Conservation (phyloP, 2,888 invertebrate species). For the Conops quadrifasciatus region DNA sequence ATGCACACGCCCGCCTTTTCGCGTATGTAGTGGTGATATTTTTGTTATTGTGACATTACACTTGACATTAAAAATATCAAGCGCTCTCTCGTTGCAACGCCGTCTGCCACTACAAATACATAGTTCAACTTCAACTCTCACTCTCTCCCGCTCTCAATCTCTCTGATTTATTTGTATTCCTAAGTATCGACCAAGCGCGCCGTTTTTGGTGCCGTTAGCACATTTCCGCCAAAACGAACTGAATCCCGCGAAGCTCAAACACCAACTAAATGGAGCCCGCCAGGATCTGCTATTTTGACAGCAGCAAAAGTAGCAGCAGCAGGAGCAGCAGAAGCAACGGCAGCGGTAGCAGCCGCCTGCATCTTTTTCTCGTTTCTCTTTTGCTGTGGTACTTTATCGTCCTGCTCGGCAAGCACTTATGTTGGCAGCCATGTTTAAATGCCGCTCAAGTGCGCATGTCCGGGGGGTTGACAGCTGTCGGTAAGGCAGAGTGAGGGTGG, state of each 20-base stretch:
- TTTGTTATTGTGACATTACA: conserved; percentile 61
- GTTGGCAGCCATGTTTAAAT: conserved; percentile 49
- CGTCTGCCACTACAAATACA: background rate
- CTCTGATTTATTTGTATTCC: conserved; percentile 14
- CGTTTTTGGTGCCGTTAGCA: conserved; percentile 10
- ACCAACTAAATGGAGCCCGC: conserved; percentile 55
- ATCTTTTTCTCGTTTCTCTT: conserved; percentile 37
- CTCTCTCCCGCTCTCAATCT: conserved; percentile 28
- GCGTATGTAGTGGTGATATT: conserved; percentile 39
- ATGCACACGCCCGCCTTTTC: conserved; percentile 17
- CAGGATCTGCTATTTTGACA: conserved; percentile 16
- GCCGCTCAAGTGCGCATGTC: conserved; percentile 51
- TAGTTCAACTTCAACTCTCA: conserved; percentile 14
- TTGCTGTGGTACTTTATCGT: conserved; percentile 47
- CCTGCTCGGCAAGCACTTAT: conserved; percentile 37
- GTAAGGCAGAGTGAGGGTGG: background rate
- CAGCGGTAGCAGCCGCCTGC: background rate
- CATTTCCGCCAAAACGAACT: conserved; percentile 54
- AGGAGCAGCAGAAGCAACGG: background rate
- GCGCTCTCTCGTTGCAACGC: conserved; percentile 34
- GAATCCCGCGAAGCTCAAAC: conserved; percentile 62
- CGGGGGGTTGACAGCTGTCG: conserved; percentile 39
- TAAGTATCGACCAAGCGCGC: conserved; percentile 22
- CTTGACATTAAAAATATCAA: conserved; percentile 58
- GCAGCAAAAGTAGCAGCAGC: conserved; percentile 22